Evolutionary conservation across 1,140 invertebrate genomes (phyloP).

Genomic region (Eupristina koningsbergeri): DNA sequence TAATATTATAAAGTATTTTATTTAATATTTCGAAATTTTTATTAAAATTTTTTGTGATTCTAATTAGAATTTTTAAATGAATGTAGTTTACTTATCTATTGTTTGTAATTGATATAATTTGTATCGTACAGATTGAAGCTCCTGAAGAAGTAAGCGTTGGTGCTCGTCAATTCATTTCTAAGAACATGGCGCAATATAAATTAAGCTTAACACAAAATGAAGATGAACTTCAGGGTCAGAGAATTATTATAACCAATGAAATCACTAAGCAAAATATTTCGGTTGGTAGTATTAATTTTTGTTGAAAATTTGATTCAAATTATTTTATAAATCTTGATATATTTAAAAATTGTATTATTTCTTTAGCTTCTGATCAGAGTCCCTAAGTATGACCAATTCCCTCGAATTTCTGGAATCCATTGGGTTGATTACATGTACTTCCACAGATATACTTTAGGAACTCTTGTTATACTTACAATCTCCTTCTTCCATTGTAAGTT

Average conservation of each 20-base stretch:
- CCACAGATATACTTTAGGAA: conserved; percentile 66
- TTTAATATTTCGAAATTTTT: too few species aligned
- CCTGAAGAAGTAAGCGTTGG: conserved; percentile 66
- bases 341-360: neutral
- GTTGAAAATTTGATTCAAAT: neutral
- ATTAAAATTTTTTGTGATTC: too few species aligned
- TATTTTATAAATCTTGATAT: neutral
- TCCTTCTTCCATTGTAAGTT: conserved; percentile 67
- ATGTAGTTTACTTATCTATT: too few species aligned
- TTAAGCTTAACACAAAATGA: conserved; percentile 64
- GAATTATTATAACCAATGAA: conserved; percentile 65
- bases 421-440: conserved; percentile 67
- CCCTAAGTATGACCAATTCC: conserved; percentile 64
- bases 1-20: too few species aligned
- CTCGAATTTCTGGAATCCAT: conserved; percentile 64
- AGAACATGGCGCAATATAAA: conserved; percentile 63
- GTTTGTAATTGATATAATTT: neutral
- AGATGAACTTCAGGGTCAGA: conserved; percentile 69
- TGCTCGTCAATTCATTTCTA: conserved; percentile 56
- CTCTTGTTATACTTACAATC: conserved; percentile 61
- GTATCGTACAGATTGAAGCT: conserved; percentile 59
- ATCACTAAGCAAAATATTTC: conserved; percentile 71
- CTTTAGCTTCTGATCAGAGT: conserved; percentile 67
- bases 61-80: too few species aligned
- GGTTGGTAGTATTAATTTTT: conserved; percentile 59